Evolutionary conservation across 2,797 vertebrate species (phyloP).

Genomic region (Cetoscarus ocellatus): DNA sequence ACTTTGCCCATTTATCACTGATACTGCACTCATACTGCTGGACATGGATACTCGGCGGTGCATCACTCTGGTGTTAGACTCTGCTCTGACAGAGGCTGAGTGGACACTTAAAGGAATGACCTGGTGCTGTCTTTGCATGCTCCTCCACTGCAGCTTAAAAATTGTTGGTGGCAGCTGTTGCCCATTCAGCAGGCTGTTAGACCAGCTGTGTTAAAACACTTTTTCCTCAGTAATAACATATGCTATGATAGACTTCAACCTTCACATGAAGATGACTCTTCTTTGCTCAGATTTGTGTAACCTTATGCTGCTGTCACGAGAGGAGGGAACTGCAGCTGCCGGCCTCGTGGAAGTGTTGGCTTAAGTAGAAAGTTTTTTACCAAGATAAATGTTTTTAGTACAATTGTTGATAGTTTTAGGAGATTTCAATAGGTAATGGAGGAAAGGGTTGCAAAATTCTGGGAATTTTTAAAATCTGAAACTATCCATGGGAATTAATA

Average conservation of each 20-base stretch:
- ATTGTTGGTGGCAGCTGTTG: constrained; percentile 6
- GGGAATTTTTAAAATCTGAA: no score
- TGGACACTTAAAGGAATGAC: constrained; percentile 40
- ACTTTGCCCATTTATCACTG: constrained; percentile 56
- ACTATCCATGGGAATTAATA: no score
- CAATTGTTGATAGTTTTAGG: neutral
- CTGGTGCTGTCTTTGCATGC: constrained; percentile 19
- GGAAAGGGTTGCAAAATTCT: neutral
- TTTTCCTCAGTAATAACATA: neutral
- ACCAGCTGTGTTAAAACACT: no score
- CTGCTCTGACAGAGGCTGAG: constrained; percentile 39
- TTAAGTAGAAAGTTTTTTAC: neutral
- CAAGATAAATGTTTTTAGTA: neutral
- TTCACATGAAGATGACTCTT: neutral
- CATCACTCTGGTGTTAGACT: constrained; percentile 39
- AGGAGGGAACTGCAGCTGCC: neutral
- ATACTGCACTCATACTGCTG: constrained; percentile 51
- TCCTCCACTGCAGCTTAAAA: constrained; percentile 6
- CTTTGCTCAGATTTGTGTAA: neutral
- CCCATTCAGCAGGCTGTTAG: neutral
- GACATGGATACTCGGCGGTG: constrained; percentile 36
- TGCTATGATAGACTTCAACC: neutral
- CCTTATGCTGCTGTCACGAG: neutral
- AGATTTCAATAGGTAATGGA: neutral
- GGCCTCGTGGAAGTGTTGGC: neutral